These are phyloP conservation scores for Poliocrania exsul DNA, from an alignment of 2,797 vertebrate species.

Conservation along the genomic window DNA sequence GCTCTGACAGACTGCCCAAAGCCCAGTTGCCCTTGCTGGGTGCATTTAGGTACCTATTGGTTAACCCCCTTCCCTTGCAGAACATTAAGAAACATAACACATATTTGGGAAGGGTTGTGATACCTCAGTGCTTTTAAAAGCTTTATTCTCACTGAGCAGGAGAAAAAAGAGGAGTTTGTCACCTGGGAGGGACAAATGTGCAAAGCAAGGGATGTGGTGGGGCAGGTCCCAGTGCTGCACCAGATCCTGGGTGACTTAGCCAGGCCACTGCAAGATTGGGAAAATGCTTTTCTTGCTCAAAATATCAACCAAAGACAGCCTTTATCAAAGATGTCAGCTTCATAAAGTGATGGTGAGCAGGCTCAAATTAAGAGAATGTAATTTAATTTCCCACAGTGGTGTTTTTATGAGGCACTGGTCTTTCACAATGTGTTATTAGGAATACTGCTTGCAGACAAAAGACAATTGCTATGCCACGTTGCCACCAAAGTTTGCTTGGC, in stretches of 20 bases:
- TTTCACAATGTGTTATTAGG: not conserved
- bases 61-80: not conserved
- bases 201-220: not conserved
- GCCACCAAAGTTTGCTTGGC: not conserved
- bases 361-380: conserved; percentile 5
- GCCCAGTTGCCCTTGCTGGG: not conserved
- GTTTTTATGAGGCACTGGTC: not conserved
- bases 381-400: not conserved
- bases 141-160: not conserved
- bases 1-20: not conserved
- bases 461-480: not conserved
- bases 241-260: not conserved
- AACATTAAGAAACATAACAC: not conserved
- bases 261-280: not conserved
- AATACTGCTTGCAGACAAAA: conserved; percentile 9
- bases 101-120: not conserved
- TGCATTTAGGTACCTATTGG: not conserved
- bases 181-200: not conserved
- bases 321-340: conserved; percentile 1
- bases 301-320: not conserved
- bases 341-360: not conserved
- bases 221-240: not conserved
- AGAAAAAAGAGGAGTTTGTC: not conserved
- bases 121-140: not conserved
- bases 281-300: not conserved